These are phyloP conservation scores for Engraulis encrasicolus DNA, from an alignment of 2,113 vertebrate species.

Conservation along the genomic window DNA sequence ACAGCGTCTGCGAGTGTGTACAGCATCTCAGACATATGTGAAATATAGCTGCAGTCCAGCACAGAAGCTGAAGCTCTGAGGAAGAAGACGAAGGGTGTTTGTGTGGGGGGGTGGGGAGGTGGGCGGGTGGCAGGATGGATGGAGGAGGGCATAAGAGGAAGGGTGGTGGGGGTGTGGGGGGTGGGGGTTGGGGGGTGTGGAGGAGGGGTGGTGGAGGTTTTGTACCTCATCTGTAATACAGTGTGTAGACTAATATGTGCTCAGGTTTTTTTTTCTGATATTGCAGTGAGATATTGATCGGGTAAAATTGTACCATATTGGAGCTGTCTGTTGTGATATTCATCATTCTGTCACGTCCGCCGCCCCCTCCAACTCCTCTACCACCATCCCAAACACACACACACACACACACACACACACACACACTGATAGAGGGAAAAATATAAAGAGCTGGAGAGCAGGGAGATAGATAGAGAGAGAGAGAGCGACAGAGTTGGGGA, in stretches of 20 bases:
- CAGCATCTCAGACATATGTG: slow-evolving; percentile 59
- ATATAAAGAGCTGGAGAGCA: too few relatives aligned
- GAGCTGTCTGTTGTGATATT: slow-evolving; percentile 99
- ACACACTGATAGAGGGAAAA: neutral
- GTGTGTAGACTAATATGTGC: slow-evolving; percentile 99
- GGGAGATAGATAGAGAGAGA: too few relatives aligned
- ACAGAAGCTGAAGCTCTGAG: slow-evolving; percentile 71
- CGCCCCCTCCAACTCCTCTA: slow-evolving; percentile 61
- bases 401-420: neutral
- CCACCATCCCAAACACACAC: neutral
- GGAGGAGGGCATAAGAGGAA: too few relatives aligned
- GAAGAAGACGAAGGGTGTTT: neutral
- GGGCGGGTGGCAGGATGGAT: slow-evolving; percentile 72
- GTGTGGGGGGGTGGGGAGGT: slow-evolving; percentile 65
- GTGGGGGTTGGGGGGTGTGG: slow-evolving; percentile 82
- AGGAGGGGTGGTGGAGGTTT: slow-evolving; percentile 73
- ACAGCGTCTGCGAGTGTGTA: slow-evolving; percentile 76
- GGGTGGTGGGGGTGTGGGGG: neutral
- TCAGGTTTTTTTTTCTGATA: slow-evolving; percentile 98
- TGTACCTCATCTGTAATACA: slow-evolving; percentile 99
- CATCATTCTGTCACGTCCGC: slow-evolving; percentile 98
- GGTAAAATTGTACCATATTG: slow-evolving; percentile 99
- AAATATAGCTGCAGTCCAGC: slow-evolving; percentile 92
- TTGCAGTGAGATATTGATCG: slow-evolving; percentile 99
- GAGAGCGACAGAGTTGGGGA: too few relatives aligned